phyloP scores from a whole-genome alignment of 2,797 vertebrate genomes.

The Iguana delicatissima region DNA sequence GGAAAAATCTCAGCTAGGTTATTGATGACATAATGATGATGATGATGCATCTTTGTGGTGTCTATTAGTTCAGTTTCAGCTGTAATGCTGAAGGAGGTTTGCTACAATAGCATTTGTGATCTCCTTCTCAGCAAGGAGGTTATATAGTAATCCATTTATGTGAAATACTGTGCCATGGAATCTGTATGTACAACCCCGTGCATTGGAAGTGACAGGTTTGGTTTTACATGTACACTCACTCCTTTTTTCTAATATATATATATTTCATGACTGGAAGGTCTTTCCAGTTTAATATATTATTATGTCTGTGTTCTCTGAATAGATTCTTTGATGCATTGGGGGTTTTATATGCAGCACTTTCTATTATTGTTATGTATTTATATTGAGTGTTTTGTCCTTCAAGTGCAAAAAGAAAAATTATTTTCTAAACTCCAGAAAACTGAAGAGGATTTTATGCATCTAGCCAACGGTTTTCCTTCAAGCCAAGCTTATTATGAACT shows the following conservation, averaged over 20 bases:
- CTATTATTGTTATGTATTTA: slow-evolving; percentile 79
- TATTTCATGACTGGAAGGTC: slow-evolving; percentile 73
- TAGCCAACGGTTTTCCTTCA: slow-evolving; percentile 75
- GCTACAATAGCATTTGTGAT: slow-evolving; percentile 89
- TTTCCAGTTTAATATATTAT: slow-evolving; percentile 80
- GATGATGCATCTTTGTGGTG: slow-evolving; percentile 82
- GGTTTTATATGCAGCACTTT: slow-evolving; percentile 88
- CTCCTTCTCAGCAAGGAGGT: slow-evolving; percentile 86
- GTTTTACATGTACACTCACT: slow-evolving; percentile 74
- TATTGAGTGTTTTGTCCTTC: slow-evolving; percentile 72
- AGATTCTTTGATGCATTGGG: slow-evolving; percentile 85
- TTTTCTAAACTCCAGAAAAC: slow-evolving; percentile 65
- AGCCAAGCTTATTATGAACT: slow-evolving; percentile 79
- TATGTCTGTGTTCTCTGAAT: slow-evolving; percentile 77
- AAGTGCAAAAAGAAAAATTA: slow-evolving; percentile 64
- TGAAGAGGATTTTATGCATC: slow-evolving; percentile 71
- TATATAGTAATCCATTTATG: slow-evolving; percentile 86
- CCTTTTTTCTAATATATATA: slow-evolving; percentile 68
- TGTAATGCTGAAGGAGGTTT: slow-evolving; percentile 86
- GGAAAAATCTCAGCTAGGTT: slow-evolving; percentile 92
- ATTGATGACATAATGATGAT: slow-evolving; percentile 77
- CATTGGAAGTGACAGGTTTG: slow-evolving; percentile 73
- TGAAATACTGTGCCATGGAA: slow-evolving; percentile 85
- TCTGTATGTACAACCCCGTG: slow-evolving; percentile 79
- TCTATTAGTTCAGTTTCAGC: slow-evolving; percentile 85